Evolutionary conservation across 2,113 vertebrate species (phyloP), one percentile per base, ranked within the genome.

Genomic region (Python bivittatus): DNA sequence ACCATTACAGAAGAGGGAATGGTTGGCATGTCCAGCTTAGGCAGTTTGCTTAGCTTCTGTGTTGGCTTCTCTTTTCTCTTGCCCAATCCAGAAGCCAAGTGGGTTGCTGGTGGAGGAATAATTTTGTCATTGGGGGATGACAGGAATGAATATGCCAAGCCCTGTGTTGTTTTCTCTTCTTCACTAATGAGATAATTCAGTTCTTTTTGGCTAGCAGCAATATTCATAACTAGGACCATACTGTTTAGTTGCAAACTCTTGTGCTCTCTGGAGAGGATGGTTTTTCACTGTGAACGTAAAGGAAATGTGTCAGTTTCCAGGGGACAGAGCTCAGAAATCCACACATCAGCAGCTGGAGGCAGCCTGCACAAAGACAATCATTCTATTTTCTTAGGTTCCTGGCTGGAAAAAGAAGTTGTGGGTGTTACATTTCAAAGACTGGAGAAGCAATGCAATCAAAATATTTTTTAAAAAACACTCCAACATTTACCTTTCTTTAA

Each of bases 131-230:
- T 22, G 72, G 53, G 10, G 12, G 44, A 56, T 87, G 84, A 68
- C 44, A 68, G 2, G 57, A 38, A 87, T 33, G 53, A 88, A 85
- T 94, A 94, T 95, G 91, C 92, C 60, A 94, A 27, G 25, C 0
- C 0, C 56, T 91, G 56, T 52, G 86, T 84, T 48, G 1, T 56
- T 64, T 27, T 84, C 56, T 85, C 88, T 27, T 88, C 84, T 93
- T 91, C 42, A 64, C 53, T 91, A 60, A 58, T 86, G 86, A 85
- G 42, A 52, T 92, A 91, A 86, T 42, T 5, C 0, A 60, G 13
- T 23, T 54, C 68, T 27, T 60, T 44, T 44, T 52, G 91, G 38
- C 61, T 54, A 38, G 25, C 9, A 22, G 54, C 25, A 6, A 12
- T 44, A 42, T 54, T 83, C 38, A 68, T 64, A 91, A 72, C 17